These are phyloP conservation scores for Scophthalmus maximus DNA, from an alignment of 2,113 vertebrate species.

Conservation along the genomic window DNA sequence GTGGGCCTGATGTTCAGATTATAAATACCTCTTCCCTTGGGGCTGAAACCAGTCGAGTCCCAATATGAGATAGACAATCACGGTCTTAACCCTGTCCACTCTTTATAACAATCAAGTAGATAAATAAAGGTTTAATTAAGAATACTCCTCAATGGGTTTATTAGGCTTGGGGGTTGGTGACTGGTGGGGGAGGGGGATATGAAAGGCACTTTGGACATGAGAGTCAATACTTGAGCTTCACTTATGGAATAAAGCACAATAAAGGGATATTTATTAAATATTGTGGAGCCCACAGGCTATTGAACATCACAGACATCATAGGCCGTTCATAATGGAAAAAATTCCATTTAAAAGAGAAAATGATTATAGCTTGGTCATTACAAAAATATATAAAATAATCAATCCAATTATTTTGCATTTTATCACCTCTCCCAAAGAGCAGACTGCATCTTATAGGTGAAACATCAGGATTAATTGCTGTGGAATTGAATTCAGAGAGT, in stretches of 20 bases:
- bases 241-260: constrained; percentile 68
- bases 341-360: constrained; percentile 66
- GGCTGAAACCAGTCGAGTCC: constrained; percentile 56
- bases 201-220: constrained; percentile 44
- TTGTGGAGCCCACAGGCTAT: constrained; percentile 54
- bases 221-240: constrained; percentile 60
- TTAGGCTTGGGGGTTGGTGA: constrained; percentile 45
- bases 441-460: constrained; percentile 72
- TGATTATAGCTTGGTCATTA: constrained; percentile 72
- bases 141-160: constrained; percentile 55
- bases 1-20: constrained; percentile 57
- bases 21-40: constrained; percentile 64
- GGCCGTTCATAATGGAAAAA: constrained; percentile 66
- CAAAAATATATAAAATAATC: constrained; percentile 73
- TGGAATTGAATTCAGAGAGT: constrained; percentile 79
- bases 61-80: constrained; percentile 68
- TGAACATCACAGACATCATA: constrained; percentile 55
- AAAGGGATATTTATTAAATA: constrained; percentile 74
- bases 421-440: constrained; percentile 74
- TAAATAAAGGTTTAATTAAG: constrained; percentile 82
- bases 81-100: constrained; percentile 61
- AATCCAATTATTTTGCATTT: constrained; percentile 81
- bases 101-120: constrained; percentile 77
- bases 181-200: constrained; percentile 31
- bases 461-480: constrained; percentile 76